Conservation (phyloP, 2,797 vertebrate species). For the Artibeus lituratus region DNA sequence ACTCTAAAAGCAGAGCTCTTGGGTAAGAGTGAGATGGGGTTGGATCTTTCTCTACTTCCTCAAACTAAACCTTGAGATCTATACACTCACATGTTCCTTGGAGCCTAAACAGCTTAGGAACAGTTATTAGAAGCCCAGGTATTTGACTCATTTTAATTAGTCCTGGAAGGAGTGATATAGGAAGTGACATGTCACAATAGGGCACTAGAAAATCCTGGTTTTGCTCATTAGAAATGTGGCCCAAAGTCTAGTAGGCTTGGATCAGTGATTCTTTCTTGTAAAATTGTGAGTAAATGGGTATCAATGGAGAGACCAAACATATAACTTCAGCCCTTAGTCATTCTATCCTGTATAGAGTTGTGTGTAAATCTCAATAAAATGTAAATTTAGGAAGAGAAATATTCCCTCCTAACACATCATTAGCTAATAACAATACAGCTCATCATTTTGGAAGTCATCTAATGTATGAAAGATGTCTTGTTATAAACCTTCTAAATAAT, state of each 20-base stretch:
- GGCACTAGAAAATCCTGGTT: neutral
- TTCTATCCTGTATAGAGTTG: neutral
- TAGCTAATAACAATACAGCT: neutral
- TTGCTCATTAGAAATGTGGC: neutral
- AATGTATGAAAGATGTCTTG: neutral
- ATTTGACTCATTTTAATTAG: neutral
- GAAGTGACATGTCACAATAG: neutral
- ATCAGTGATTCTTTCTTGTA: neutral
- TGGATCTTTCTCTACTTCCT: neutral
- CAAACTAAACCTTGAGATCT: neutral
- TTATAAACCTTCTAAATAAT: neutral
- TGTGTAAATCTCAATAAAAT: neutral
- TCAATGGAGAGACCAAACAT: neutral
- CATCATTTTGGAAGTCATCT: neutral
- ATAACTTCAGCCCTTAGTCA: neutral
- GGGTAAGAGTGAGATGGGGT: neutral
- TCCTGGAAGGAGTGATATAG: neutral
- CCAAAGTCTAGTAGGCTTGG: neutral
- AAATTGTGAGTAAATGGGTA: neutral
- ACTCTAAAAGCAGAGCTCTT: neutral
- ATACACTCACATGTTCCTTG: neutral
- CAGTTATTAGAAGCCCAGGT: neutral
- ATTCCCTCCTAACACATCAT: neutral
- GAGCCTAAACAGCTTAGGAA: neutral
- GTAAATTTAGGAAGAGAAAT: neutral